A percentile compares a stretch with the other conserved stretches of the same genome.
phyloP scores from a whole-genome alignment of 2,797 vertebrate genomes.

The Chelidonichthys spinosus region DNA sequence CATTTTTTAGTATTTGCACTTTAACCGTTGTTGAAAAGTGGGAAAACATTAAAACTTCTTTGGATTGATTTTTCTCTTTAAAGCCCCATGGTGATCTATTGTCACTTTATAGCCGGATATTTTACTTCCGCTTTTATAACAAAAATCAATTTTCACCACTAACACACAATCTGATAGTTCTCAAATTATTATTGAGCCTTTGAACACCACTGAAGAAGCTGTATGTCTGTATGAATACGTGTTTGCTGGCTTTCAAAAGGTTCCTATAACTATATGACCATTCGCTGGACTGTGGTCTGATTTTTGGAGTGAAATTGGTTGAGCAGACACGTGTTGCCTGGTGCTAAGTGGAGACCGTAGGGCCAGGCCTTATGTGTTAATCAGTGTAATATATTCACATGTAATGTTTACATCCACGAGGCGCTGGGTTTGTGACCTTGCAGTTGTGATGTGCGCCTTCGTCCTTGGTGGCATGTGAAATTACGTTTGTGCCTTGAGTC shows the following conservation, averaged over 20 bases:
- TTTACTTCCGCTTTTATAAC: not conserved
- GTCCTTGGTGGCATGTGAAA: not conserved
- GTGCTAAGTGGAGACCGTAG: not conserved
- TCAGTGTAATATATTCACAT: not conserved
- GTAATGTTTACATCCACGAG: not conserved
- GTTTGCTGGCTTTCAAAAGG: not conserved
- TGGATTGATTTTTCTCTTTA: not conserved
- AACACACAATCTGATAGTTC: too few relatives aligned
- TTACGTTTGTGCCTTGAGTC: slow-evolving; percentile 12
- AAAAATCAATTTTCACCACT: too few relatives aligned
- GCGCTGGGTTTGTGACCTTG: not conserved
- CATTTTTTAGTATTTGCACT: too few relatives aligned
- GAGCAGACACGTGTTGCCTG: not conserved
- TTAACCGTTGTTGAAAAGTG: not conserved
- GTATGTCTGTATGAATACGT: not conserved
- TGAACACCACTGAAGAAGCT: not conserved
- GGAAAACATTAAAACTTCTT: not conserved
- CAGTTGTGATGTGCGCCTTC: slow-evolving; percentile 3
- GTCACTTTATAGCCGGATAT: not conserved
- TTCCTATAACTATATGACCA: not conserved
- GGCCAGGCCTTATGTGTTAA: not conserved
- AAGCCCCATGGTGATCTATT: not conserved
- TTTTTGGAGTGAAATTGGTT: not conserved
- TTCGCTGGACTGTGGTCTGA: slow-evolving; percentile 4
- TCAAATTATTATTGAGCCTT: not conserved